Evolutionary conservation across 2,888 invertebrate species (phyloP).

Genomic region (Achlya flavicornis): DNA sequence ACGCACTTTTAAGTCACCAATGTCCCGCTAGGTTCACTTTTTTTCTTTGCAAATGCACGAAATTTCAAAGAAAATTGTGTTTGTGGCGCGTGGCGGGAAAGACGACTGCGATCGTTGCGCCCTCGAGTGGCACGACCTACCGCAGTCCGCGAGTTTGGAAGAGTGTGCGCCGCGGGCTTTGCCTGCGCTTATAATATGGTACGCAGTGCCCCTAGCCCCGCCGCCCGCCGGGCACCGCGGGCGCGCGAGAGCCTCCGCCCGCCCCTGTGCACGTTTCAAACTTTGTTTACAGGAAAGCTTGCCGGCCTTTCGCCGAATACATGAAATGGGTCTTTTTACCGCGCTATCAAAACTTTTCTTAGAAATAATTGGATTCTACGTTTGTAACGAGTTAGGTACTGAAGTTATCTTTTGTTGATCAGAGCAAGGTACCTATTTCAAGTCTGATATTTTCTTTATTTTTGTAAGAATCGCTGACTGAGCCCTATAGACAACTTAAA

Average conservation of each 20-base stretch:
- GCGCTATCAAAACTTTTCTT: slow-evolving; percentile 5
- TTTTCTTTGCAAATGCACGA: slow-evolving; percentile 80
- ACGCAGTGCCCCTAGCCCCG: slow-evolving; percentile 27
- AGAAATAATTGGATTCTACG: not conserved
- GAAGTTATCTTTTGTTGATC: not conserved
- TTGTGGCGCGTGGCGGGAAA: slow-evolving; percentile 55
- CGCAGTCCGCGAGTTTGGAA: slow-evolving; percentile 71
- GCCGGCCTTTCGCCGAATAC: slow-evolving; percentile 34
- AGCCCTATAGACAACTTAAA: no score
- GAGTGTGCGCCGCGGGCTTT: slow-evolving; percentile 71
- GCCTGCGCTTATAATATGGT: slow-evolving; percentile 58
- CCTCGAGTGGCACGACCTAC: slow-evolving; percentile 77
- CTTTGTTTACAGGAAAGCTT: slow-evolving; percentile 45
- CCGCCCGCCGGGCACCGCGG: slow-evolving; percentile 42
- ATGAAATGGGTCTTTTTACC: not conserved
- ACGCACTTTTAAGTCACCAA: slow-evolving; percentile 73
- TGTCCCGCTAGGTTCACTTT: slow-evolving; percentile 69
- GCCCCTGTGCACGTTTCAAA: slow-evolving; percentile 37
- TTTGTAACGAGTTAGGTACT: not conserved
- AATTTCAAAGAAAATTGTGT: slow-evolving; percentile 81
- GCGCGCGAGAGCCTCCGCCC: slow-evolving; percentile 49
- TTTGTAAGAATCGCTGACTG: no score
- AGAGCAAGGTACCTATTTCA: no score
- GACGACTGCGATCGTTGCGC: slow-evolving; percentile 78
- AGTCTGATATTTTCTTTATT: no score